phyloP scores from a whole-genome alignment of 1,140 invertebrate genomes.

The Drosophila simulans region DNA sequence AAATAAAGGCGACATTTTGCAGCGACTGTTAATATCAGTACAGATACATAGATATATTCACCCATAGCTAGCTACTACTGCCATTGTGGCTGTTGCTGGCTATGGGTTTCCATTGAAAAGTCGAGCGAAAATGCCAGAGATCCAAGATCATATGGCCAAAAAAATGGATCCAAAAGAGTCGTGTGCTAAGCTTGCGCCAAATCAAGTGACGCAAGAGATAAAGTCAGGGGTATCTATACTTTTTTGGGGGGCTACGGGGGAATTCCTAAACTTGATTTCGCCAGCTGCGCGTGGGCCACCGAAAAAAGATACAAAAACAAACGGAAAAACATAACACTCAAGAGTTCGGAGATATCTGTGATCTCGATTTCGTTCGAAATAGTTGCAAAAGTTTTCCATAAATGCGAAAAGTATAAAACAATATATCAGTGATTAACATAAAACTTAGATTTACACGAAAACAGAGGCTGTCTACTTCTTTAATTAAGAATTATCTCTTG shows the following conservation, averaged over 20 bases:
- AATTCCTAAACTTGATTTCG: constrained; percentile 55
- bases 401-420: constrained; percentile 38
- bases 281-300: constrained; percentile 59
- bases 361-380: constrained; percentile 40
- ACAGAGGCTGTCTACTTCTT: background rate
- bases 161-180: constrained; percentile 9
- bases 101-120: constrained; percentile 47
- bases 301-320: constrained; percentile 31
- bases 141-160: constrained; percentile 47
- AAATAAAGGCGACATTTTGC: constrained; percentile 52
- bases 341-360: constrained; percentile 22
- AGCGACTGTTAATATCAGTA: constrained; percentile 31
- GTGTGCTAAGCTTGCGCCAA: constrained; percentile 58
- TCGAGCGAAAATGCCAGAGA: constrained; percentile 34
- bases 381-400: constrained; percentile 51
- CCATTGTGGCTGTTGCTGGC: constrained; percentile 10
- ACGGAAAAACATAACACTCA: constrained; percentile 6
- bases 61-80: constrained; percentile 1
- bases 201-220: constrained; percentile 44
- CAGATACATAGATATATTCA: background rate
- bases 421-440: background rate
- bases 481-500: constrained; percentile 55
- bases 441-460: background rate
- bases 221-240: constrained; percentile 2
- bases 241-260: background rate